phyloP scores from a whole-genome alignment of 1,140 invertebrate species.

The Heliothis virescens region DNA sequence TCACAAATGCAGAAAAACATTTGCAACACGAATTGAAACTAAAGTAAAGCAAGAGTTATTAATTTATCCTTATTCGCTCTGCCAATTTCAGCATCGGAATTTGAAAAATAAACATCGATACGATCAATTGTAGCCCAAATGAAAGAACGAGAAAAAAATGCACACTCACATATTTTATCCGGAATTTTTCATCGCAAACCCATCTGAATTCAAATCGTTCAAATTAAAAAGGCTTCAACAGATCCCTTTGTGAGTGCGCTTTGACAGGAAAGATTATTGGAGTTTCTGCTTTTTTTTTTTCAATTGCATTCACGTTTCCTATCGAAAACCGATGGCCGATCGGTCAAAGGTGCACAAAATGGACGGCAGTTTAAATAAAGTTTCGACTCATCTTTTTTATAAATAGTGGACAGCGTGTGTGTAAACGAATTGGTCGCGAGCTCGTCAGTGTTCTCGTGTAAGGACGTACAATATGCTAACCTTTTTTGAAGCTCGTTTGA shows the following conservation, averaged over 20 bases:
- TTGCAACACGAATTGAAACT: too few species aligned
- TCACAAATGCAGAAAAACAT: too few species aligned
- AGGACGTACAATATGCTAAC: neutral
- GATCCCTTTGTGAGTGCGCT: neutral
- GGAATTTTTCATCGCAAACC: too few species aligned
- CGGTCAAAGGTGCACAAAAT: slow-evolving; percentile 2
- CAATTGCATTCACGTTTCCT: neutral
- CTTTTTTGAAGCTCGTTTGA: too few species aligned
- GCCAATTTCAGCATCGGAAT: too few species aligned
- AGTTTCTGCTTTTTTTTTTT: slow-evolving; percentile 6
- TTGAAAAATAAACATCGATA: too few species aligned
- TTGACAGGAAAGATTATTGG: neutral
- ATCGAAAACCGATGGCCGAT: neutral
- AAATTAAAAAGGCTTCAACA: slow-evolving; percentile 14
- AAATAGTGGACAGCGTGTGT: neutral
- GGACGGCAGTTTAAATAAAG: neutral
- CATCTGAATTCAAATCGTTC: neutral
- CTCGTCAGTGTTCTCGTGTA: neutral
- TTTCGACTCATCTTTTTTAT: neutral
- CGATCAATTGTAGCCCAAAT: too few species aligned
- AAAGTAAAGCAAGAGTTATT: too few species aligned
- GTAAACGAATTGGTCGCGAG: neutral
- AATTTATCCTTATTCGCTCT: too few species aligned
- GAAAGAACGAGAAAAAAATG: too few species aligned
- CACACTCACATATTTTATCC: too few species aligned